Conservation (phyloP, 2,113 vertebrate species). For the Myodes glareolus region DNA sequence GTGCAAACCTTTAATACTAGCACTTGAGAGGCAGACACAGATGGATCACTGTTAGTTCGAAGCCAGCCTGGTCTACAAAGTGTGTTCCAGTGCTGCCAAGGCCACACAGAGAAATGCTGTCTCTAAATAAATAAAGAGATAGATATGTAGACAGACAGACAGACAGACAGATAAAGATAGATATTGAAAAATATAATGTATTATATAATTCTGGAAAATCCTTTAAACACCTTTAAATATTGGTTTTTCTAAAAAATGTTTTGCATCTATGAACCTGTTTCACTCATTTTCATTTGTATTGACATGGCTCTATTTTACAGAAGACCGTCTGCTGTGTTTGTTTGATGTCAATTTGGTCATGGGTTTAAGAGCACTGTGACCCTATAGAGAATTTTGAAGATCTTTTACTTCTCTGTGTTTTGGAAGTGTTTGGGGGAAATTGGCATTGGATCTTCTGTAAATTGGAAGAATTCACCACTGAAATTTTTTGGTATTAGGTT, state of each 20-base stretch:
- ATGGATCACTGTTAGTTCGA: background rate
- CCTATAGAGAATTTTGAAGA: background rate
- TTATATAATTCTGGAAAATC: background rate
- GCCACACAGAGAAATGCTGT: too few relatives aligned
- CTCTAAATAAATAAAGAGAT: background rate
- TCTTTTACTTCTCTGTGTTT: background rate
- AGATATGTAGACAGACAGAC: background rate
- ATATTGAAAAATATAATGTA: background rate
- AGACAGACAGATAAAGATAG: background rate
- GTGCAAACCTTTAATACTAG: background rate
- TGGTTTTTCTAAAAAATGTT: background rate
- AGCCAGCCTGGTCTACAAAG: background rate
- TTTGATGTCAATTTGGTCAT: background rate
- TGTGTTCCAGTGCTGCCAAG: too few relatives aligned
- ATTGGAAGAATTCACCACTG: background rate
- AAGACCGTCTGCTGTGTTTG: too few relatives aligned
- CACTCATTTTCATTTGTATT: background rate
- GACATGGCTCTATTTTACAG: background rate
- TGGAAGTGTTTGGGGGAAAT: background rate
- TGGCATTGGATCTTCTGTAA: background rate
- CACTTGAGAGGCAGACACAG: background rate
- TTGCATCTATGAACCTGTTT: background rate
- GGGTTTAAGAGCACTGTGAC: background rate
- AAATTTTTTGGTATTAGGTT: background rate
- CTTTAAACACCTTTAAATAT: background rate